phyloP scores from a whole-genome alignment of 2,113 vertebrate genomes.

The Anas platyrhynchos region DNA sequence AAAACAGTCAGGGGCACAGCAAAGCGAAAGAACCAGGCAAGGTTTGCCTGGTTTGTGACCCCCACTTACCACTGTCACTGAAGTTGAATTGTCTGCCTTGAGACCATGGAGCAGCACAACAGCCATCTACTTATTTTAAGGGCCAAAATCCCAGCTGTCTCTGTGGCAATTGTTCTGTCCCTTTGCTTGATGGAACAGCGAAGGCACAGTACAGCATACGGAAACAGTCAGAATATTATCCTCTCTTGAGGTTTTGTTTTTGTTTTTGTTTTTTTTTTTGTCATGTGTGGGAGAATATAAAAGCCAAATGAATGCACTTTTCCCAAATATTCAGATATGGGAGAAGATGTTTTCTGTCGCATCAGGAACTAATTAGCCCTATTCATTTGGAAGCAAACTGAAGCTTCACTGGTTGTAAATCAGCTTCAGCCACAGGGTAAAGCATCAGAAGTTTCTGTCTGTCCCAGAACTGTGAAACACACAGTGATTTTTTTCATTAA shows the following conservation, averaged over 20 bases:
- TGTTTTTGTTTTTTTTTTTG: neutral
- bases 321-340: neutral
- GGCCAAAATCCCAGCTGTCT: neutral
- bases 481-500: neutral
- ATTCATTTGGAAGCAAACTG: conserved; percentile 25
- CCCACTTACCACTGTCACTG: neutral
- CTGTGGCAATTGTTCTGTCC: neutral
- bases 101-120: neutral
- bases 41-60: neutral
- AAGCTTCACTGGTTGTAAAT: conserved; percentile 43
- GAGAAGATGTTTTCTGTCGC: neutral
- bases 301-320: neutral
- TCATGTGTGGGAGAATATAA: neutral
- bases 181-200: neutral
- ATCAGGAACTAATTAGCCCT: neutral
- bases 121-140: neutral
- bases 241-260: neutral
- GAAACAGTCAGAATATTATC: neutral
- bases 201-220: neutral
- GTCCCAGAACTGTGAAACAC: neutral
- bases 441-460: neutral
- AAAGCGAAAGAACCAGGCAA: neutral
- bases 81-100: neutral
- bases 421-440: conserved; percentile 4
- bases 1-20: neutral